A percentile compares a stretch with the other conserved stretches of the same genome.
These are phyloP conservation scores for Fabriciana adippe DNA, from an alignment of 2,888 invertebrate genomes.

Conservation along the genomic window DNA sequence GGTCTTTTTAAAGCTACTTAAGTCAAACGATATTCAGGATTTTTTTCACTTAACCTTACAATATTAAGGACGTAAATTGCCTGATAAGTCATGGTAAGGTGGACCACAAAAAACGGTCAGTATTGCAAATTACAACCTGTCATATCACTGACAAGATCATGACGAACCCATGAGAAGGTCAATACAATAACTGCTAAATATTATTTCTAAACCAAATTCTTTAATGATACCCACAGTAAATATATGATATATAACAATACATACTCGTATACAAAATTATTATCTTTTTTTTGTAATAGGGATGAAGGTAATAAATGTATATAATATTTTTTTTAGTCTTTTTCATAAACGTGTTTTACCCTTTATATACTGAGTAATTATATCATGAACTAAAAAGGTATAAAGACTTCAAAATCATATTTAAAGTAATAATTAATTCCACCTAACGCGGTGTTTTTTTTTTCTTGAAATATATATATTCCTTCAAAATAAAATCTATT, in stretches of 20 bases:
- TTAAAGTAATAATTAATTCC: no score
- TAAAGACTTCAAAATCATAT: no score
- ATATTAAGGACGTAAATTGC: slow-evolving; percentile 47
- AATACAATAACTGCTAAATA: slow-evolving; percentile 47
- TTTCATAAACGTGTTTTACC: no score
- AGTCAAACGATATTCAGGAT: slow-evolving; percentile 41
- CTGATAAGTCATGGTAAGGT: slow-evolving; percentile 39
- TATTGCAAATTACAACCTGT: slow-evolving; percentile 76
- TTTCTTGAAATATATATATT: no score
- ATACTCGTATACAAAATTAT: no score
- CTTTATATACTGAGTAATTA: no score
- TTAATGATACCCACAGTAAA: slow-evolving; percentile 17
- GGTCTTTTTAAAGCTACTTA: slow-evolving; percentile 46
- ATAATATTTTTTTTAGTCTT: neutral
- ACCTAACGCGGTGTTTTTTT: no score
- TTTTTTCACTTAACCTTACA: slow-evolving; percentile 39
- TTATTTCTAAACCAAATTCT: slow-evolving; percentile 29
- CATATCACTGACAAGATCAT: slow-evolving; percentile 73
- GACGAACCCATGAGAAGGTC: slow-evolving; percentile 68
- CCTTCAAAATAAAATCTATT: no score
- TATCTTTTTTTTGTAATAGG: neutral
- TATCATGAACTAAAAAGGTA: no score
- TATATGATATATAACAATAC: neutral
- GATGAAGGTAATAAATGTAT: neutral
- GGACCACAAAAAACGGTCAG: slow-evolving; percentile 50